Base-by-base conservation (phyloP, 2,888 invertebrate species). In the Eucera pruinosa region DNA sequence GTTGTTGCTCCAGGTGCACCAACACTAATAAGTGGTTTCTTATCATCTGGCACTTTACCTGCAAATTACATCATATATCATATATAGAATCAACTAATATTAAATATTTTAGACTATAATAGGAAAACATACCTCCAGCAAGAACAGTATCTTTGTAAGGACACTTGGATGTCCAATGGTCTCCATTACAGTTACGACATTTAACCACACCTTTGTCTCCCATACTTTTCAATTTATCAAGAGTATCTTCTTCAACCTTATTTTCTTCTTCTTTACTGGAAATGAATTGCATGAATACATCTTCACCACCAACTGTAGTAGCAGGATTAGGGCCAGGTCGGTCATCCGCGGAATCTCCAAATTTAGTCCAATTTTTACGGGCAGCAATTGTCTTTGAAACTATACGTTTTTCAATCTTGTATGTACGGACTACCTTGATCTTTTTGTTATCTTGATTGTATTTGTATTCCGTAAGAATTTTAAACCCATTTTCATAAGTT, bases 121-220 rank as follows among this genome's bases (percentile, higher is more conserved):
- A 20, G n/a, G 2, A 9, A 68, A 65, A 68, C 61, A 15, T 79
- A 72, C 94, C 93, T 82, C 95, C 95, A 66, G 95, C 95, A 88
- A 96, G 93, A 86, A 95, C 95, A 0, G 97, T 97, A 89, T 98
- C 98, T 93, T 98, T 99, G 95, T 97, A 99, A 0, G 99, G 99
- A 94, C 99, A 99, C 90, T 97, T 97, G 47, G 98, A 96, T 41
- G 99, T 98, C 98, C 99, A 99, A 94, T 99, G 99, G 91, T 99
- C 99, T 65, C 98, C 97, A 89, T 96, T 96, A 92, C 98, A 98
- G 76, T 95, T 96, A 92, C 98, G 95, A 90, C 98, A 98, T 91
- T 97, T 97, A 81, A 97, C 96, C 81, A 96, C 94, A 78, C 95
- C 96, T 90, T 95, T 95, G 88, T 95, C 95, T 86, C 94, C 92